A percentile compares a stretch with the other conserved stretches of the same genome.
These are phyloP conservation scores for Archivesica marissinica DNA, from an alignment of 1,140 invertebrate genomes.

Conservation along the genomic window DNA sequence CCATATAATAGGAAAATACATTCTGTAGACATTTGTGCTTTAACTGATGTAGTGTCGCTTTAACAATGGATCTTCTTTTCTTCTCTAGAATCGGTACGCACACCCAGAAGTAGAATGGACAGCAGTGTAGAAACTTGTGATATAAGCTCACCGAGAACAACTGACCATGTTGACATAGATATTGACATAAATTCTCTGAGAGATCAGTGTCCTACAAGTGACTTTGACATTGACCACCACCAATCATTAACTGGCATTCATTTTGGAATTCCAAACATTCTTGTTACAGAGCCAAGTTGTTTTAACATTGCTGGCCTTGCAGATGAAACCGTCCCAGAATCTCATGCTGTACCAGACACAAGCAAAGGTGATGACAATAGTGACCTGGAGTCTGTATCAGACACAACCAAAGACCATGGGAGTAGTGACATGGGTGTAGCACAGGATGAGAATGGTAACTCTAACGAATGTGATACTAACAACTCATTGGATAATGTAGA, in stretches of 20 bases:
- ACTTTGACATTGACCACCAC: not conserved
- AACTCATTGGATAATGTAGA: not conserved
- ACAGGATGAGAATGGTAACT: not conserved
- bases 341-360: not conserved
- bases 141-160: not conserved
- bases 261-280: not conserved
- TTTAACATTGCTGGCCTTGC: not conserved
- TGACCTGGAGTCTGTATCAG: not conserved
- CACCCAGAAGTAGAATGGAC: too few species aligned
- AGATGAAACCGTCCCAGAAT: not conserved
- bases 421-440: not conserved
- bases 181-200: slow-evolving; percentile 6
- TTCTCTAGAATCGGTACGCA: too few species aligned
- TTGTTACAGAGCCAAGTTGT: slow-evolving; percentile 11
- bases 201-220: not conserved
- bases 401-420: not conserved
- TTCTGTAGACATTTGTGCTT: too few species aligned
- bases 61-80: too few species aligned
- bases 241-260: not conserved
- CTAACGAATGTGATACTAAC: not conserved
- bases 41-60: too few species aligned
- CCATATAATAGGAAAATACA: too few species aligned
- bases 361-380: not conserved
- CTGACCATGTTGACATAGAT: slow-evolving; percentile 12
- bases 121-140: not conserved